phyloP scores from a whole-genome alignment of 1,140 invertebrate species.

The Trichonephila clavipes region DNA sequence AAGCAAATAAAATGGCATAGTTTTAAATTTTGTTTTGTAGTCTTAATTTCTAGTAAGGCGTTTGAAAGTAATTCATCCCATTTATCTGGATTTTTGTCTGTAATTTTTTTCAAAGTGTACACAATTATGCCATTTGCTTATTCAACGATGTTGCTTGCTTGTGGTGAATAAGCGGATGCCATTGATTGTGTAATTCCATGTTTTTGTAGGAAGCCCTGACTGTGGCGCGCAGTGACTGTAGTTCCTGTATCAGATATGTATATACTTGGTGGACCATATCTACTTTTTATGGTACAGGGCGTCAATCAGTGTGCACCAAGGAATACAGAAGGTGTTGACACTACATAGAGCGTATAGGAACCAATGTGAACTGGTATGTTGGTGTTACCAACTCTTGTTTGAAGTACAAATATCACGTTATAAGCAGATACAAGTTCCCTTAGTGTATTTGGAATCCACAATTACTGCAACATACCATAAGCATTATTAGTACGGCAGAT shows the following conservation, averaged over 20 bases:
- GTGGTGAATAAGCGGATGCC: neutral
- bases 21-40: neutral
- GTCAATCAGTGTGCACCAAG: neutral
- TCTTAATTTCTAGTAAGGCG: neutral
- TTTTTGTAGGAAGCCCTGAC: neutral
- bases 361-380: too few species aligned
- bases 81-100: too few species aligned
- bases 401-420: neutral
- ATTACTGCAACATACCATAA: neutral
- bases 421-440: neutral
- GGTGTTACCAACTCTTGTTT: neutral
- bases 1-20: too few species aligned
- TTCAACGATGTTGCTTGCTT: neutral
- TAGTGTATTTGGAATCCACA: neutral
- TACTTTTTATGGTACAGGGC: neutral
- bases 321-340: neutral
- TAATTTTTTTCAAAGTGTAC: neutral
- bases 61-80: neutral
- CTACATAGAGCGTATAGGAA: too few species aligned
- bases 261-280: conserved; percentile 6
- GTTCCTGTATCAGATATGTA: neutral
- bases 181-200: neutral
- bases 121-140: neutral
- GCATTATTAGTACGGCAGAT: neutral
- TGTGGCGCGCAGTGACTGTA: neutral